phyloP scores from a whole-genome alignment of 2,888 invertebrate genomes.

The Nineta flava region DNA sequence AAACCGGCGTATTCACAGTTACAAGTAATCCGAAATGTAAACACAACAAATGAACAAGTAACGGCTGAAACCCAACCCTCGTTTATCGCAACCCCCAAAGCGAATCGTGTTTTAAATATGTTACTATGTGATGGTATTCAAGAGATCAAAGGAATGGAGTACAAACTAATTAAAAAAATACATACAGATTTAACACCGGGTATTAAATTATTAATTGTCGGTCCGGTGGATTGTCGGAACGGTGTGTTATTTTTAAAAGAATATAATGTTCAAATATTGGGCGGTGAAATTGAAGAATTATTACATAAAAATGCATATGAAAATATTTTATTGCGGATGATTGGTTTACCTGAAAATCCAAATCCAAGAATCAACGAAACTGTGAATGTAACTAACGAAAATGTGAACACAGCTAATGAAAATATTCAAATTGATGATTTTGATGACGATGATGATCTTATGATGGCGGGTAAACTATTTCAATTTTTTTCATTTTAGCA shows the following conservation, averaged over 20 bases:
- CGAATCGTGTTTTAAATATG: slow-evolving; percentile 51
- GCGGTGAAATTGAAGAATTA: slow-evolving; percentile 56
- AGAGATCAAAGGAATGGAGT: slow-evolving; percentile 54
- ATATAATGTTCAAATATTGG: slow-evolving; percentile 40
- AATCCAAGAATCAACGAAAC: slow-evolving; percentile 23
- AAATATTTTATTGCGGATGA: slow-evolving; percentile 38
- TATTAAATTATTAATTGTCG: slow-evolving; percentile 46
- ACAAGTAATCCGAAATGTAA: slow-evolving; percentile 29
- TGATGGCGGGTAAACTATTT: slow-evolving; percentile 9
- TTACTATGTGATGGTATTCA: slow-evolving; percentile 60
- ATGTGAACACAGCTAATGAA: slow-evolving; percentile 5
- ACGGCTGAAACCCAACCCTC: slow-evolving; percentile 38
- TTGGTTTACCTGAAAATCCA: slow-evolving; percentile 35
- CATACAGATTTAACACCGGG: slow-evolving; percentile 42
- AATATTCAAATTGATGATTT: slow-evolving; percentile 15
- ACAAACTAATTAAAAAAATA: slow-evolving; percentile 39
- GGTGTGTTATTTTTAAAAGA: slow-evolving; percentile 52
- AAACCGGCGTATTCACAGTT: slow-evolving; percentile 27
- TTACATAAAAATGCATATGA: slow-evolving; percentile 38
- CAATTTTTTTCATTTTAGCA: no score
- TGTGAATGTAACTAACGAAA: slow-evolving; percentile 8
- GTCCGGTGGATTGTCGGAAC: slow-evolving; percentile 51
- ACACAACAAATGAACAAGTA: slow-evolving; percentile 37
- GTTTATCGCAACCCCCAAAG: slow-evolving; percentile 26
- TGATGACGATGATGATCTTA: slow-evolving; percentile 15